Conservation (phyloP, 2,113 vertebrate genomes). For the Dipodomys ordii region DNA sequence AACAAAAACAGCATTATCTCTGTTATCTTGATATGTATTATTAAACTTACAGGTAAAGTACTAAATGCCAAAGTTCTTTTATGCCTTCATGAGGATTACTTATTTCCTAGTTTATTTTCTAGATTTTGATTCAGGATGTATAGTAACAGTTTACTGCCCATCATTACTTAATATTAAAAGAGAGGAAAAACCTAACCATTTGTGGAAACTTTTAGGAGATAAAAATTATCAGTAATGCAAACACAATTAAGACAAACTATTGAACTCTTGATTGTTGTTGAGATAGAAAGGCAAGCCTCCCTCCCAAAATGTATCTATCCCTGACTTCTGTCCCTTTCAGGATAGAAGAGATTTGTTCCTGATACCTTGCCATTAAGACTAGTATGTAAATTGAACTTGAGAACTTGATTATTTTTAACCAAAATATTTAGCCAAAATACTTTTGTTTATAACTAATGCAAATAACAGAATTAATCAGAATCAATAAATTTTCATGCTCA, state of each 20-base stretch:
- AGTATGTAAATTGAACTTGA: not conserved
- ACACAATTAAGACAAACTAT: slow-evolving; percentile 66
- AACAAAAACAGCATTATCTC: not conserved
- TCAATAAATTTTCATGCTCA: not conserved
- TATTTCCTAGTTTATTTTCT: slow-evolving; percentile 73
- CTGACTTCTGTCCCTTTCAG: too few species aligned
- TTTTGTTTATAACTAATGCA: slow-evolving; percentile 29
- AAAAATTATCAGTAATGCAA: slow-evolving; percentile 72
- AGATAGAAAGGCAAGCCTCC: too few species aligned
- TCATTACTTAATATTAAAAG: slow-evolving; percentile 67
- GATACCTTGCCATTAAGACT: too few species aligned
- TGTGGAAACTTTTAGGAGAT: not conserved
- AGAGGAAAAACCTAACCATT: slow-evolving; percentile 68
- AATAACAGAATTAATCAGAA: not conserved
- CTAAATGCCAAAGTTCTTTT: slow-evolving; percentile 58
- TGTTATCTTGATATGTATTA: slow-evolving; percentile 63
- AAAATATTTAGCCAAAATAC: slow-evolving; percentile 45
- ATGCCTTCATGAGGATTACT: slow-evolving; percentile 69
- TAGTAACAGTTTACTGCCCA: slow-evolving; percentile 71
- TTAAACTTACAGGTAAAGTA: not conserved
- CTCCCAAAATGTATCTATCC: too few species aligned
- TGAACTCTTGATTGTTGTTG: too few species aligned
- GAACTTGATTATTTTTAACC: slow-evolving; percentile 57
- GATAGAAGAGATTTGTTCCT: too few species aligned
- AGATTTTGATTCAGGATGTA: slow-evolving; percentile 43